Base-by-base conservation (phyloP, 2,113 vertebrate genomes). In the Scytalopus superciliaris region DNA sequence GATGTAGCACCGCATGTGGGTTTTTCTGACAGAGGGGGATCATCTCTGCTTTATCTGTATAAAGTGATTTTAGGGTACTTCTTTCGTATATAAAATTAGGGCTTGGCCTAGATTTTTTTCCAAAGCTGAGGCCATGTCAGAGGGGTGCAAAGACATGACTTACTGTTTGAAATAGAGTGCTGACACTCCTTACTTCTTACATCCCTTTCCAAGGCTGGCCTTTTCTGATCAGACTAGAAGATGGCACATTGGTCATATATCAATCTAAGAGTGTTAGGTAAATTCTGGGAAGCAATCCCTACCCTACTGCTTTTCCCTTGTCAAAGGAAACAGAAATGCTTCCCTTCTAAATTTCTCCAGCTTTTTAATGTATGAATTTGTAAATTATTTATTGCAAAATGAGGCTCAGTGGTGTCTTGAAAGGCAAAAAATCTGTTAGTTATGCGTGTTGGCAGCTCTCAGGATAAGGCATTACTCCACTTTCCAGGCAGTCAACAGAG, bases 41-140 rank as follows among this genome's bases (percentile, higher is more conserved):
- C 85, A 93, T 74, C 84, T 90, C 88, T 84, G 64, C 85, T 90
- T 90, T 63, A 90, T 87, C 84, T 80, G 14, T 85, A 40, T 90
- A 40, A 96, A 94, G 63, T 90, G 88, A 67, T 88, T 93, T 89
- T 77, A 82, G 57, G 92, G 75, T 89, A 57, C 3, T 59, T 70
- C 76, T 93, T 83, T 84, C 18, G 33, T 31, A 75, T 64, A 62
- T 60, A 55, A 91, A 95, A 96, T 94, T 91, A 87, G 91, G 74
- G 49, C 74, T 91, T 95, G 81, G 33, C 89, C 91, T 89, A 94
- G 84, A 84, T 95, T 64, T 69, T 69, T 76, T 84, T 60, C n/a
- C 40, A 56, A 82, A 93, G 84, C 86, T 75, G 64, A 87, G 74
- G 74, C 74, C 53, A 14, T 84, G 87, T 92, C 80, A 87, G 55